Evolutionary conservation across 2,113 vertebrate species (phyloP), one percentile per base, ranked within the genome.

Genomic region (Oryzias curvinotus): DNA sequence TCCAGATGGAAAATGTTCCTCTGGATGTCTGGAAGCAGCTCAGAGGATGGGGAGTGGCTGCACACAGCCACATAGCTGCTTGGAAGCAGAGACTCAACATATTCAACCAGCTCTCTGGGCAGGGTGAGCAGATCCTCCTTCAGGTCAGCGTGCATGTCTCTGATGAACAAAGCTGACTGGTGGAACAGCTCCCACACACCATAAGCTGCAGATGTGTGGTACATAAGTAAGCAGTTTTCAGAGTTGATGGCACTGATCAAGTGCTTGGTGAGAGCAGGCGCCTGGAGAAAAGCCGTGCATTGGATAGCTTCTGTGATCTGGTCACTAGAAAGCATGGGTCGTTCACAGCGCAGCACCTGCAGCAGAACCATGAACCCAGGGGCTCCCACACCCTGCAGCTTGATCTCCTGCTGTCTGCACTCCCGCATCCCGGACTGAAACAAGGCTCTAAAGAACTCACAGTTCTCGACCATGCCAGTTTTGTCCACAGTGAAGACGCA

Each of bases 361-460:
- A 98, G 87, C 70, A 93, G 83, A 13, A 90, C 60, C 0, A 87
- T n/a, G 71, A 98, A 98, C 0, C 95, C 96, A 0, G 75, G 70
- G 0, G 89, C 80, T 0, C 93, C 92, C 53, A 97, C 84, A 16
- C 79, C 93, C 45, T 82, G 89, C 64, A 98, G 78, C 18, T 70
- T 77, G 3, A 96, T 88, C 87, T 96, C 94, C 26, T 93, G 86
- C 57, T 94, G 90, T 0, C 77, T 87, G 74, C 94, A 92, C 82
- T 98, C 96, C 56, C 70, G 89, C 96, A 98, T 98, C 64, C 96
- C 96, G 0, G 96, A 98, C 62, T 91, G 94, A 85, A 97, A 98
- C 42, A 98, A 91, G 5, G 95, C 96, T 12, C 92, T 89, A 88
- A 98, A 98, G 65, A 95, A 98, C 71, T 95, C 96, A 5, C 95